A percentile compares a stretch with the other conserved stretches of the same genome.
Evolutionary conservation across 2,888 invertebrate genomes (phyloP).

Genomic region (Melieria picta): DNA sequence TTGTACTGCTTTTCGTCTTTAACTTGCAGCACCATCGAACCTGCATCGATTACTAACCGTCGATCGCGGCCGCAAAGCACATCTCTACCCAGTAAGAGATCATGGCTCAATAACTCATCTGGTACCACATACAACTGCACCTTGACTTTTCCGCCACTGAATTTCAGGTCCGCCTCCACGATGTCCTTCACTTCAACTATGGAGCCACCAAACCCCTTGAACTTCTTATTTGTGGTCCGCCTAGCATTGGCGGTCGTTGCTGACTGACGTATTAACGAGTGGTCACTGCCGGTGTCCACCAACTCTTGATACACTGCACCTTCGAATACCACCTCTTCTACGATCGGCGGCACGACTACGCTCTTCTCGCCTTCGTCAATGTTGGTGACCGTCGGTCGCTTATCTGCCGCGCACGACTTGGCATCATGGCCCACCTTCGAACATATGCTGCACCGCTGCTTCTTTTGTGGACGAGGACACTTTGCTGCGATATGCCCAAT

Average conservation of each 20-base stretch:
- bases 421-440: constrained; percentile 36
- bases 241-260: not conserved
- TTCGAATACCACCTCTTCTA: constrained; percentile 11
- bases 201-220: constrained; percentile 13
- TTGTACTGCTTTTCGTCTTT: no score
- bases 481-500: constrained; percentile 18
- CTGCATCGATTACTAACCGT: constrained; percentile 15
- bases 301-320: constrained; percentile 1
- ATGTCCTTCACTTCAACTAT: not conserved
- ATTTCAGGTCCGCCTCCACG: not conserved
- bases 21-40: not conserved
- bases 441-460: constrained; percentile 16
- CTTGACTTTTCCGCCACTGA: not conserved
- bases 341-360: constrained; percentile 5
- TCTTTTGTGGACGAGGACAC: constrained; percentile 17
- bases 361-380: no score
- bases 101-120: not conserved
- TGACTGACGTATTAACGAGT: constrained; percentile 13
- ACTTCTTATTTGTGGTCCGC: not conserved
- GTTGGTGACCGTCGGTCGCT: no score
- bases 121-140: constrained; percentile 7
- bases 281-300: constrained; percentile 24
- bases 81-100: constrained; percentile 13
- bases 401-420: not conserved
- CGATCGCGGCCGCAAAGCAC: not conserved